Evolutionary conservation across 2,888 invertebrate genomes (phyloP).

Genomic region (Gastracanthus pulcherrimus): DNA sequence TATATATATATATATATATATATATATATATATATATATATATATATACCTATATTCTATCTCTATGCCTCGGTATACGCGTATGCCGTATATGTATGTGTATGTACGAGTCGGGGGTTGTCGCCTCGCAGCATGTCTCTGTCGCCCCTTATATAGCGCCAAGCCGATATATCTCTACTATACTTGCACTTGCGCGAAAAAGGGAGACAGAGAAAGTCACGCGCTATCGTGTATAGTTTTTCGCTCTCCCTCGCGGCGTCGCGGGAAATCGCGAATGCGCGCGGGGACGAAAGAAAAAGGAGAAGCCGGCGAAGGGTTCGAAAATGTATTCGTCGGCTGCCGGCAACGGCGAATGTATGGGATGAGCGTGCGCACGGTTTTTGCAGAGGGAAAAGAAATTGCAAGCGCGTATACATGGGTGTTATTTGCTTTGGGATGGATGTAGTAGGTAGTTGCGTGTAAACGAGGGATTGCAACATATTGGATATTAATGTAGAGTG

Average conservation of each 20-base stretch:
- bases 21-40: conserved; percentile 2
- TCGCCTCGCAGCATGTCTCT: no score
- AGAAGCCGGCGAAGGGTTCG: not conserved
- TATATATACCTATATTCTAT: not conserved
- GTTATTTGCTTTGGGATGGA: not conserved
- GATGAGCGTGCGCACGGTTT: not conserved
- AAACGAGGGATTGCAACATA: not conserved
- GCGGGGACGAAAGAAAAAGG: not conserved
- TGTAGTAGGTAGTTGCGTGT: no score
- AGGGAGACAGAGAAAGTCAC: not conserved
- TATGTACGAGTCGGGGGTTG: conserved; percentile 33
- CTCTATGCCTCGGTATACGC: no score
- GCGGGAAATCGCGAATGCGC: not conserved
- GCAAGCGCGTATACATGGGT: not conserved
- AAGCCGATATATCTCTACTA: not conserved
- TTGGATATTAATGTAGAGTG: not conserved
- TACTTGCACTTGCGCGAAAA: conserved; percentile 17
- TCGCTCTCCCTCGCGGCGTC: not conserved
- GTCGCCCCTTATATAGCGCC: not conserved
- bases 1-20: not conserved
- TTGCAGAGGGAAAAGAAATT: not conserved
- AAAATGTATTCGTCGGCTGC: conserved; percentile 12
- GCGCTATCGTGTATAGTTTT: not conserved
- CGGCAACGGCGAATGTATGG: not conserved
- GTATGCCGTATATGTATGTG: not conserved